Base-by-base conservation (phyloP, 2,113 vertebrate species). In the Oreotrochilus melanogaster region DNA sequence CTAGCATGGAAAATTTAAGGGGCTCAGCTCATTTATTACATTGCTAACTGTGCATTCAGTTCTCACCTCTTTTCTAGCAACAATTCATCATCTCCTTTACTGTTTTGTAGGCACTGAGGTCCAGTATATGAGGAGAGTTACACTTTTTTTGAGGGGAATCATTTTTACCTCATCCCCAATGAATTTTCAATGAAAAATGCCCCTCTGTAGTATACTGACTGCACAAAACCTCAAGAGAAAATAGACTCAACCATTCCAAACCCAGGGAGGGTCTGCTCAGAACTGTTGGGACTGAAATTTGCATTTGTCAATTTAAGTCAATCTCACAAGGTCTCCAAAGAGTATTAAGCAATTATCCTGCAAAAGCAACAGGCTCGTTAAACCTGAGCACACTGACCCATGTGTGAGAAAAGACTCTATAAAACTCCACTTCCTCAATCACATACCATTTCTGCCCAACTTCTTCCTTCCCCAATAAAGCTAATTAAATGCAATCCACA, bases 341-440 rank as follows among this genome's bases (percentile, higher is more conserved):
- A 48, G 37, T 18, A 27, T 47, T 50, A 73, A 35, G 74, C 62
- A 83, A 94, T 89, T 80, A 92, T 51, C 30, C 39, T 10, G 39
- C 50, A 93, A 86, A 50, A 88, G 56, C 47, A 35, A 27, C 43
- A 74, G 39, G 78, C 88, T 94, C 1, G 0, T 96, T 92, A 95
- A 82, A 75, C 23, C 37, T 23, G 25, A 86, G 60, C 88, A 67
- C 4, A 56, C 31, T 48, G 67, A 64, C n/a, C 67, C 60, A 79
- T 1, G 60, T 86, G 96, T 71, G 51, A 96, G 82, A 43, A 92
- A 82, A 69, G 74, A 83, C 80, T 90, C 85, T 23, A 35, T 80
- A 93, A 95, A 96, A 56, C n/a, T 50, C 58, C 7, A 5, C 74
- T 89, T 85, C 94, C 92, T 89, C 93, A 92, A 39, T 48, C 50